These are phyloP conservation scores for Rhinella marina DNA, from an alignment of 2,797 vertebrate species.

Conservation along the genomic window DNA sequence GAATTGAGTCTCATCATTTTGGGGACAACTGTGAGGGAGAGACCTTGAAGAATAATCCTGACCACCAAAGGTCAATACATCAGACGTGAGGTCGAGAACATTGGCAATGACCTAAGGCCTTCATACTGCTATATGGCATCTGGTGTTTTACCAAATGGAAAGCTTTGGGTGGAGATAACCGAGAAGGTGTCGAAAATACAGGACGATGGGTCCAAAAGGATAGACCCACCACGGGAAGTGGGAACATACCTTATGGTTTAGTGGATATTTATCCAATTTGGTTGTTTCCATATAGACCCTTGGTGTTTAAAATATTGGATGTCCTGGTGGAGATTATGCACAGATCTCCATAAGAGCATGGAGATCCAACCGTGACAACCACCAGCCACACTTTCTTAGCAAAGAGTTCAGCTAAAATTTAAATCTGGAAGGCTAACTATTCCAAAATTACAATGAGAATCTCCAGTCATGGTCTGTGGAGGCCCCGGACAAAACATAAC, in stretches of 20 bases:
- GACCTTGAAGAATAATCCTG: conserved; percentile 18
- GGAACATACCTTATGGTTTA: too few species aligned
- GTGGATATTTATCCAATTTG: too few species aligned
- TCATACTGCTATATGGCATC: background rate
- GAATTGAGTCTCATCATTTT: background rate
- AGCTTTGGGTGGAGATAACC: background rate
- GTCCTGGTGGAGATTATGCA: background rate
- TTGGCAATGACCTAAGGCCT: background rate
- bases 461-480: too few species aligned
- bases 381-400: too few species aligned
- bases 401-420: too few species aligned
- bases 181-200: background rate
- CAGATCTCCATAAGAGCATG: background rate
- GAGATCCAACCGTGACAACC: background rate
- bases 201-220: background rate
- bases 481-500: too few species aligned
- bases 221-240: background rate
- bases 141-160: background rate
- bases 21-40: background rate
- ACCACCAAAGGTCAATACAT: background rate
- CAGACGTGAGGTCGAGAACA: background rate
- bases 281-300: too few species aligned
- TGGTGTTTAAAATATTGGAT: background rate
- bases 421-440: too few species aligned
- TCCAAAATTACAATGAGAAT: too few species aligned